Evolutionary conservation across 2,797 vertebrate species (phyloP), one percentile per base, ranked within the genome.

Genomic region (Menidia menidia): DNA sequence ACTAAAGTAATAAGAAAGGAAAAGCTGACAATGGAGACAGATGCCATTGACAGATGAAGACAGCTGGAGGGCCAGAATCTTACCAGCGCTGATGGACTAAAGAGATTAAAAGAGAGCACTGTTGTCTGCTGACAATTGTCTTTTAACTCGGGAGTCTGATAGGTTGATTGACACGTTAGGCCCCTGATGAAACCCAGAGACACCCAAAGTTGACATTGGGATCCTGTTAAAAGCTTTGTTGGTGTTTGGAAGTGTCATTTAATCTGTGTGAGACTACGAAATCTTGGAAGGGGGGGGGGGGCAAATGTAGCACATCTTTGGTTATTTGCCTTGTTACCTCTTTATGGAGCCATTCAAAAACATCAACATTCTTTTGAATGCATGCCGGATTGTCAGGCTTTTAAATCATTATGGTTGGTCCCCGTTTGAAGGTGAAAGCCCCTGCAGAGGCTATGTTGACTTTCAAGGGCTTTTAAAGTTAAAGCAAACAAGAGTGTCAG

Each of bases 401-500:
- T 84, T 74, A 80, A 78, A 85, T 77, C 78, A 66, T 63, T 14
- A 16, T 14, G 52, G 73, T 67, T 53, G 54, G 68, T 77, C 62
- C 19, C 25, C 41, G 54, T 82, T 86, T 86, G 77, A 83, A 85
- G 76, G 57, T 16, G 25, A 60, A 66, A 75, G 61, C 76, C 77
- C 73, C 72, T 19, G 79, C 45, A 55, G 81, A 72, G 84, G 64
- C 68, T 66, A 16, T 86, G 77, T 84, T 87, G 81, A 87, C 80
- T 83, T 88, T 85, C 63, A 84, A 63, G 74, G 81, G 65, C 78
- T 87, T 87, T 89, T 75, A 87, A 77, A 88, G 81, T 78, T 64
- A 87, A 88, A 90, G 74, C 66, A 90, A 92, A 91, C 86, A 87
- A 68, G 50, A 81, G 84, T 81, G 83, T 83, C 83, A 57, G 74